Evolutionary conservation across 2,113 vertebrate species (phyloP).

Genomic region (Pholis gunnellus): DNA sequence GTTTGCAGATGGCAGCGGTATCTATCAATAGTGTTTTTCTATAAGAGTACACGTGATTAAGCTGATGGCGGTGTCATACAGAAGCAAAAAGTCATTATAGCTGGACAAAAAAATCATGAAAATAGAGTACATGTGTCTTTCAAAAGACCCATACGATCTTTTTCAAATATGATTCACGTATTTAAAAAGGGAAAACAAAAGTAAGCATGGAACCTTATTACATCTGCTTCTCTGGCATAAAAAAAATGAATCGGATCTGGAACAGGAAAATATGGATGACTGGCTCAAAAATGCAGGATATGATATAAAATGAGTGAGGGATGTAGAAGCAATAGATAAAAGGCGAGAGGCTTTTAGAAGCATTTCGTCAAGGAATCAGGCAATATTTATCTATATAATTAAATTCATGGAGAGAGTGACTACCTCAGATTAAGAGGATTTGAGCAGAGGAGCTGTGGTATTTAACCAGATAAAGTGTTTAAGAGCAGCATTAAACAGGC

Average conservation of each 20-base stretch:
- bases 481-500: conserved; percentile 30
- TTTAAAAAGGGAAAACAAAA: neutral
- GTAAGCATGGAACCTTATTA: neutral
- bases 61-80: neutral
- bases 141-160: neutral
- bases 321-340: conserved; percentile 2
- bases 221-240: neutral
- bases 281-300: neutral
- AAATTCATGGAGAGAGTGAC: conserved; percentile 37
- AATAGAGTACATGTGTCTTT: neutral
- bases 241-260: neutral
- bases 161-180: neutral
- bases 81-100: neutral
- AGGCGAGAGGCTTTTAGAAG: conserved; percentile 19
- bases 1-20: neutral
- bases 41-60: neutral
- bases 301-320: conserved; percentile 1
- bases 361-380: conserved; percentile 37
- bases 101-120: neutral
- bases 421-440: conserved; percentile 45
- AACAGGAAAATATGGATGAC: neutral
- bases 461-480: conserved; percentile 45
- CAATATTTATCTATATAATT: conserved; percentile 47
- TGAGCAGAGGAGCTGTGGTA: conserved; percentile 22
- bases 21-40: neutral